Base-by-base conservation (phyloP, 2,113 vertebrate species). In the Forbesichthys agassizii region DNA sequence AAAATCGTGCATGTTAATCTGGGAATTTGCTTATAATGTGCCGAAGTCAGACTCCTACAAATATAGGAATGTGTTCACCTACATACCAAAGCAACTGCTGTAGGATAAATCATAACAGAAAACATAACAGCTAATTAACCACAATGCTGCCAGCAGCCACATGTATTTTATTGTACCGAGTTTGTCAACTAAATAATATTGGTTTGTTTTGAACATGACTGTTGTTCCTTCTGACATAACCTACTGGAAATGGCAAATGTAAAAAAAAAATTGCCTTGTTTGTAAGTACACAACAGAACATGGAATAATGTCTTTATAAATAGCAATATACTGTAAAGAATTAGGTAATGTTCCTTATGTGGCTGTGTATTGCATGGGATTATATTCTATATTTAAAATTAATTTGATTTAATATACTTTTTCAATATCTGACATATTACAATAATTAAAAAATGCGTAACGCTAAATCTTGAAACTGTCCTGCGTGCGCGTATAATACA, bases 1-100 rank as follows among this genome's bases (percentile, higher is more conserved):
- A 61, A 79, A 72, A 36, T 58, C 13, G 33, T 13, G 61, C 77
- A 66, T 59, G 47, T 63, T 27, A 1, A 67, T 51, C 67, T 69
- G 77, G 53, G 73, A 84, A 83, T 16, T 20, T 74, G 33, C 0
- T 14, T 9, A 54, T 14, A 10, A 64, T 6, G 36, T 10, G 2
- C 20, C 10, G 33, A 18, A 27, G 18, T 33, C 14, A 64, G 13
- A 27, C 42, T 53, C 71, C 46, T 33, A 46, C 20, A 20, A 54
- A 1, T 61, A 18, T 9, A 64, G 48, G 53, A 5, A 52, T 14
- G 3, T 11, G 11, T 14, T 11, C 33, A 48, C 7, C 54, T 69
- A 51, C 1, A 16, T 57, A 48, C 33, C 61, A 11, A 11, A 27
- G 33, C 27, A 33, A 9, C 9, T 33, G 27, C 6, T 18, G 13